Evolutionary conservation across 2,113 vertebrate species (phyloP).

Genomic region (Tor tambroides): DNA sequence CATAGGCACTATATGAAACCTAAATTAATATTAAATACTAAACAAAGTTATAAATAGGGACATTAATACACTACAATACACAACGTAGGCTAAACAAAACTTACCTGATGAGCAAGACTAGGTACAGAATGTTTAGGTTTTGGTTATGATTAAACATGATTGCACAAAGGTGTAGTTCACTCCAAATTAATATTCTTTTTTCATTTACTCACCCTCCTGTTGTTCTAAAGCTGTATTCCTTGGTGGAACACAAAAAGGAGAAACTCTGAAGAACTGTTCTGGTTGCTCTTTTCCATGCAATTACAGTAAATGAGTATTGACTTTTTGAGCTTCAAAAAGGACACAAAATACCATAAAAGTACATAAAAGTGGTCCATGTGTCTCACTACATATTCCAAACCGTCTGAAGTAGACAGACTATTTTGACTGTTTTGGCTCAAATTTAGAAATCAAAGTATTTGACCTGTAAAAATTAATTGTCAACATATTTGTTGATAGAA

Average conservation of each 20-base stretch:
- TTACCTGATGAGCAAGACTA: not conserved
- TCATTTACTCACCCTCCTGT: not conserved
- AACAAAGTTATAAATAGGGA: not conserved
- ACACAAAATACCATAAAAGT: not conserved
- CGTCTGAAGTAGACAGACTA: not conserved
- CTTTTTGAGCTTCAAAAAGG: too few species aligned
- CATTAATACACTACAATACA: not conserved
- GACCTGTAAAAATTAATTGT: not conserved
- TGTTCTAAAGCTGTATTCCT: not conserved
- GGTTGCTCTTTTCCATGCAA: not conserved
- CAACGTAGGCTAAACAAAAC: not conserved
- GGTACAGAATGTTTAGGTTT: not conserved
- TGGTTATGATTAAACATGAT: not conserved
- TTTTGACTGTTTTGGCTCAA: not conserved
- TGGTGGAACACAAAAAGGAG: not conserved
- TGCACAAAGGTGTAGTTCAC: too few species aligned
- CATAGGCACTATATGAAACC: not conserved
- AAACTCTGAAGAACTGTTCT: too few species aligned
- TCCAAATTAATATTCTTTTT: not conserved
- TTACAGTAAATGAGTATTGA: not conserved
- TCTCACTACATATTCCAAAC: not conserved
- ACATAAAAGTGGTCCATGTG: not conserved
- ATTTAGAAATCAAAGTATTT: not conserved
- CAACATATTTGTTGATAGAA: not conserved
- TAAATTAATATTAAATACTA: not conserved